phyloP scores from a whole-genome alignment of 1,140 invertebrate genomes.

The Hormaphis cornu region DNA sequence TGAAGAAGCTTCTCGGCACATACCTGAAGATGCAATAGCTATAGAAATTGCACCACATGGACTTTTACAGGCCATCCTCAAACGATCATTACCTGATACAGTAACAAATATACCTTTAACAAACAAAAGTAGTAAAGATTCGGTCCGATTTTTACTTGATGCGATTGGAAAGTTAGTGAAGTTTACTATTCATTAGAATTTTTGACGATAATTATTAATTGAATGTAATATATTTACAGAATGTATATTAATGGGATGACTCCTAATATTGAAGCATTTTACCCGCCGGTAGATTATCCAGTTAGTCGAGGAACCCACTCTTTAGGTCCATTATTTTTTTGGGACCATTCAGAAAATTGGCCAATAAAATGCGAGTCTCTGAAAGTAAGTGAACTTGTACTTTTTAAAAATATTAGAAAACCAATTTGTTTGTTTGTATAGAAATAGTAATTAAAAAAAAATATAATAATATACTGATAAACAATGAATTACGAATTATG shows the following conservation, averaged over 20 bases:
- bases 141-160: conserved; percentile 45
- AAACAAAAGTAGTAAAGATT: conserved; percentile 46
- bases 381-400: neutral
- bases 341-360: conserved; percentile 53
- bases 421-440: too few species aligned
- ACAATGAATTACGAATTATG: too few species aligned
- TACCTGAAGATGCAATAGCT: conserved; percentile 50
- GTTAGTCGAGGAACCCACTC: conserved; percentile 64
- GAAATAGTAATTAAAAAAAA: too few species aligned
- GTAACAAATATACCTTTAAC: conserved; percentile 51
- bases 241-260: conserved; percentile 57
- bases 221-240: conserved; percentile 42
- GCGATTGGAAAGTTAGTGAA: conserved; percentile 49
- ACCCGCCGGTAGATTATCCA: conserved; percentile 54
- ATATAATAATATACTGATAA: too few species aligned
- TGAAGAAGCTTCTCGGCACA: conserved; percentile 49
- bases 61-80: conserved; percentile 52
- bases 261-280: conserved; percentile 52
- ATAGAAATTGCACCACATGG: conserved; percentile 55
- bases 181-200: neutral
- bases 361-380: neutral
- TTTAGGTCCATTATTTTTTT: conserved; percentile 59
- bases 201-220: neutral
- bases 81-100: conserved; percentile 45
- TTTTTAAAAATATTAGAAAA: too few species aligned